phyloP scores from a whole-genome alignment of 2,888 invertebrate genomes.

The Odontocolon sp. region DNA sequence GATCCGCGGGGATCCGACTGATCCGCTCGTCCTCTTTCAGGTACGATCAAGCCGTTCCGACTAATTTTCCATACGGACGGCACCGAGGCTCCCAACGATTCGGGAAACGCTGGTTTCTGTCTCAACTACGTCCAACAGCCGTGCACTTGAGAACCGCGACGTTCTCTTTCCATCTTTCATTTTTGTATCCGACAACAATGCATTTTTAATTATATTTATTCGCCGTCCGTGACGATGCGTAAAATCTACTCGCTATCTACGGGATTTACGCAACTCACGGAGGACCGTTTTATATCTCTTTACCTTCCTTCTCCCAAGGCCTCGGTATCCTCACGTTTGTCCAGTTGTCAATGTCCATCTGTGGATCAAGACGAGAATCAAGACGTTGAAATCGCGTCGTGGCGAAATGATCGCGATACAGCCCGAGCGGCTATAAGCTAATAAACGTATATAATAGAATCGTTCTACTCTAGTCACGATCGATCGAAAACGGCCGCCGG shows the following conservation, averaged over 20 bases:
- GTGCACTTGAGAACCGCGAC: constrained; percentile 84
- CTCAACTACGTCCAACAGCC: constrained; percentile 93
- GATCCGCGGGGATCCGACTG: too few relatives aligned
- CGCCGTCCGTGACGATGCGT: too few relatives aligned
- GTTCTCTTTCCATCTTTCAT: constrained; percentile 10
- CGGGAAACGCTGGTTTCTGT: constrained; percentile 91
- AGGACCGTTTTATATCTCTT: constrained; percentile 24
- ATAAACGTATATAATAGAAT: too few relatives aligned
- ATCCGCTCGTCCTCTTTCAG: constrained; percentile 84
- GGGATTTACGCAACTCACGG: too few relatives aligned
- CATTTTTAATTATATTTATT: constrained; percentile 4
- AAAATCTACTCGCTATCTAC: neutral
- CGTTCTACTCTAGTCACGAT: too few relatives aligned
- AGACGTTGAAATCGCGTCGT: too few relatives aligned
- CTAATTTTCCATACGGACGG: constrained; percentile 90
- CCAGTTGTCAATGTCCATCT: constrained; percentile 91
- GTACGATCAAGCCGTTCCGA: constrained; percentile 90
- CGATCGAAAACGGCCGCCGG: too few relatives aligned
- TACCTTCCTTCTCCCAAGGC: constrained; percentile 88
- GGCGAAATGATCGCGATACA: too few relatives aligned
- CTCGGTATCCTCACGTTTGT: constrained; percentile 92
- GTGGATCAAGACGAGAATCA: constrained; percentile 1
- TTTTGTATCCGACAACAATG: too few relatives aligned
- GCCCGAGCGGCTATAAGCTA: too few relatives aligned
- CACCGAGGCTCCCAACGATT: constrained; percentile 88